Conservation (phyloP, 2,888 invertebrate genomes). For the Pristionchus fissidentatus region DNA sequence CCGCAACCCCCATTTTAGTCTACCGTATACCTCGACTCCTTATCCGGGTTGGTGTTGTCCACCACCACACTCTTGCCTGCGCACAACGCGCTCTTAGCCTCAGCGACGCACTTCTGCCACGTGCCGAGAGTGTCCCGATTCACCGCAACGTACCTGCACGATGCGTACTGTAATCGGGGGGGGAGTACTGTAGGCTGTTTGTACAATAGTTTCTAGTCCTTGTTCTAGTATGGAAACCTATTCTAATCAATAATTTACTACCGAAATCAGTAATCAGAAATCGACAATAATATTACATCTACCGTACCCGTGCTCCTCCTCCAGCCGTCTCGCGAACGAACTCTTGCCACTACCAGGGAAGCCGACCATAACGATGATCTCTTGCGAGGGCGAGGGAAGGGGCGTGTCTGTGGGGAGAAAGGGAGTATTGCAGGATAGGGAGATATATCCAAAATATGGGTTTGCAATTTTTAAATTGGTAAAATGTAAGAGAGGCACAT, state of each 20-base stretch:
- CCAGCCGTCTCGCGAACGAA: conserved; percentile 84
- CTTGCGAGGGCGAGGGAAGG: conserved; percentile 51
- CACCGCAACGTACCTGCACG: conserved; percentile 83
- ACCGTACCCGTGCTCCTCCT: conserved; percentile 66
- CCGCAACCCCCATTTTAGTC: not conserved
- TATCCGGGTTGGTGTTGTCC: conserved; percentile 90
- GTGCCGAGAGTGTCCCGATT: conserved; percentile 88
- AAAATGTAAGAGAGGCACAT: too few species aligned
- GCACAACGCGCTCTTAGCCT: conserved; percentile 81
- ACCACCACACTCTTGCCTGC: conserved; percentile 83
- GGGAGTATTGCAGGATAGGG: not conserved
- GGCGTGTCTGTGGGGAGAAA: conserved; percentile 46
- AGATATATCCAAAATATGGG: too few species aligned
- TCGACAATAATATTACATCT: too few species aligned
- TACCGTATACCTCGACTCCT: conserved; percentile 59
- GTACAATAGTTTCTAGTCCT: too few species aligned
- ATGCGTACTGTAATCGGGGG: not conserved
- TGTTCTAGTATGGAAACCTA: too few species aligned
- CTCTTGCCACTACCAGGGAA: conserved; percentile 84
- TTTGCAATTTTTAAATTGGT: too few species aligned
- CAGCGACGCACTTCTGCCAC: conserved; percentile 87
- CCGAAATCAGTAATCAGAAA: too few species aligned
- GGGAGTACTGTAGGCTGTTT: too few species aligned
- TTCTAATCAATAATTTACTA: too few species aligned
- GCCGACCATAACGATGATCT: conserved; percentile 70